Base-by-base conservation (phyloP, 2,113 vertebrate genomes). In the Spea multiplicata region DNA sequence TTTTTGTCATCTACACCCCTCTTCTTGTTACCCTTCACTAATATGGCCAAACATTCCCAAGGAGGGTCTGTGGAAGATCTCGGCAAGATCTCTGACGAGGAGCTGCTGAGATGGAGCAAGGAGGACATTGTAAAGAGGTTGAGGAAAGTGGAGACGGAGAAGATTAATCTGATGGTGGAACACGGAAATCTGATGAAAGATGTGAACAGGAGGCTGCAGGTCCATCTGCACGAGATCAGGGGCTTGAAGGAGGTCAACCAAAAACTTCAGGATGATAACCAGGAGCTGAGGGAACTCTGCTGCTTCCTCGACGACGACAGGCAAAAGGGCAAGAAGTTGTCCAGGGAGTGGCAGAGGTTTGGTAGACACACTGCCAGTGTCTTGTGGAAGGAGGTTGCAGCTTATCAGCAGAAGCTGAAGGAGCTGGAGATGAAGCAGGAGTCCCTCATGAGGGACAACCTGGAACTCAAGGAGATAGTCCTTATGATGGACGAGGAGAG, bases 151-250 rank as follows among this genome's bases (percentile, higher is more conserved):
- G 96, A 99, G 88, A 83, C 90, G 47, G 96, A 98, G 84, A 96
- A 96, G 83, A 95, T 97, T 94, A 95, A 90, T 91, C 84, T 96
- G 85, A 96, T 97, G 96, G 91, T 97, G 75, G 95, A 97, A 86
- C 96, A 98, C 59, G 92, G 96, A 57, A 97, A 96, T 93, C 91
- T 98, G 87, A 98, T 98, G 95, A 97, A 97, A 85, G 96, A 99
- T 84, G 93, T 99, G 84, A 99, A 99, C 92, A 91, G 95, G 83
- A 85, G 96, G 86, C 92, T 98, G 87, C 97, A 99, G 93, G 87
- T 97, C 86, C 97, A 98, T 91, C 92, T 98, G 84, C 96, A 97
- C 65, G 97, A 99, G 86, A 98, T 99, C 91, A 91, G 97, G 17
- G 94, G 91, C 62, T 90, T 99, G 86, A 98, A 98, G 90, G 96